These are phyloP conservation scores for Sicus ferrugineus DNA, from an alignment of 2,888 invertebrate genomes.

Conservation along the genomic window DNA sequence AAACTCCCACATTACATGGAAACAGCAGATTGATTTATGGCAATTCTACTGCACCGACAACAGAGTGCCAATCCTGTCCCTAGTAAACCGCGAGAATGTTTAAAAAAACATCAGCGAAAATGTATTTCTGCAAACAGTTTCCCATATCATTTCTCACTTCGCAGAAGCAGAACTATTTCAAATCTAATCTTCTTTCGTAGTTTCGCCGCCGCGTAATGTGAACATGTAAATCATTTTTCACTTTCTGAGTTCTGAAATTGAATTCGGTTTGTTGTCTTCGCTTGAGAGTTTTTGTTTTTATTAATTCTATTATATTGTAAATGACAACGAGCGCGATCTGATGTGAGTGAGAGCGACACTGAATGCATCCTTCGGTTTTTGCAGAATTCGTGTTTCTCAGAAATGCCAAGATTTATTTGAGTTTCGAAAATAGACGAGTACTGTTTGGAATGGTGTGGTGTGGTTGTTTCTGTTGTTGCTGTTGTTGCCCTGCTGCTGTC, in stretches of 20 bases:
- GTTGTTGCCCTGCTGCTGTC: slow-evolving; percentile 7
- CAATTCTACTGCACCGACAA: too few relatives aligned
- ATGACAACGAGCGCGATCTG: not conserved
- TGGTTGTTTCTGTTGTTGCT: not conserved
- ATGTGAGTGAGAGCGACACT: not conserved
- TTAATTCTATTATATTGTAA: not conserved
- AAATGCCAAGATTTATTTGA: slow-evolving; percentile 14
- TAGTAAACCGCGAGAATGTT: too few relatives aligned
- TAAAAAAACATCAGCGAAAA: too few relatives aligned
- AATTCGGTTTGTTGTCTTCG: not conserved
- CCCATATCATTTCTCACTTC: too few relatives aligned
- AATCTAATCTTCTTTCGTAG: too few relatives aligned
- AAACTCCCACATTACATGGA: too few relatives aligned
- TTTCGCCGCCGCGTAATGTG: too few relatives aligned
- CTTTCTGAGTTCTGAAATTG: not conserved
- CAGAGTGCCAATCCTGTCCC: too few relatives aligned
- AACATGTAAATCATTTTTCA: too few relatives aligned
- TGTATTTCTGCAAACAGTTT: too few relatives aligned
- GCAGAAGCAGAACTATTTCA: too few relatives aligned
- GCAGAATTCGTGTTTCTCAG: slow-evolving; percentile 5
- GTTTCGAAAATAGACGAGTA: slow-evolving; percentile 8
- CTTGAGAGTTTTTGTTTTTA: not conserved
- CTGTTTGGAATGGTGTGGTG: not conserved
- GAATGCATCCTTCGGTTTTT: not conserved
- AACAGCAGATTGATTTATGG: too few relatives aligned